A percentile compares a stretch with the other conserved stretches of the same genome.
These are phyloP conservation scores for Tineola bisselliella DNA, from an alignment of 2,888 invertebrate genomes.

Conservation along the genomic window DNA sequence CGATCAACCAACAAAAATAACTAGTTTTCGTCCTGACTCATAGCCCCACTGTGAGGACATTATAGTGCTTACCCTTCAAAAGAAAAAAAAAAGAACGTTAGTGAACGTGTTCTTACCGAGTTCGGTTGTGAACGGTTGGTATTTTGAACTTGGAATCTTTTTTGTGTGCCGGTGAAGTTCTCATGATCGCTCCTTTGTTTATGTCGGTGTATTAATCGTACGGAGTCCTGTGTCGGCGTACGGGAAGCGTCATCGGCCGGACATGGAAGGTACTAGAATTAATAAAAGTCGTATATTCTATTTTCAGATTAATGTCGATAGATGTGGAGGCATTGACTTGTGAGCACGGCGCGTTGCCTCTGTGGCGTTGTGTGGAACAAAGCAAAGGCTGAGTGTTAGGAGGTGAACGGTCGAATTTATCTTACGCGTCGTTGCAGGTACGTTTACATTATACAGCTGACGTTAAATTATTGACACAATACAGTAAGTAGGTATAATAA, in stretches of 20 bases:
- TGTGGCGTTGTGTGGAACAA: conserved; percentile 23
- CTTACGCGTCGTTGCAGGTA: not conserved
- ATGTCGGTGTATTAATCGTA: conserved; percentile 43
- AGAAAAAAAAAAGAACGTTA: conserved; percentile 39
- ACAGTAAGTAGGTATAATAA: not conserved
- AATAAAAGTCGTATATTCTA: conserved; percentile 52
- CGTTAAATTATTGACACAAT: too few species aligned
- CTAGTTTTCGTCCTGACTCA: conserved; percentile 59
- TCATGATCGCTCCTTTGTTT: conserved; percentile 46
- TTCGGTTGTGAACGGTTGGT: conserved; percentile 40
- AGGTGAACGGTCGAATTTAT: conserved; percentile 43
- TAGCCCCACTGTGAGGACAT: conserved; percentile 37
- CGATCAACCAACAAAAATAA: conserved; percentile 46
- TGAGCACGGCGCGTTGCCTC: conserved; percentile 7
- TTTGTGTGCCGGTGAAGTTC: conserved; percentile 28
- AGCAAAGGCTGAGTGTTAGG: conserved; percentile 49
- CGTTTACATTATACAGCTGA: not conserved
- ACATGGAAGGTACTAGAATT: conserved; percentile 26
- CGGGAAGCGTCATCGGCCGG: not conserved
- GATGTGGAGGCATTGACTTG: conserved; percentile 58
- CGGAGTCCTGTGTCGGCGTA: conserved; percentile 19
- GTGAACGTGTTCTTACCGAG: conserved; percentile 42
- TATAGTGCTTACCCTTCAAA: conserved; percentile 43
- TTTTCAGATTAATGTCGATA: conserved; percentile 64
- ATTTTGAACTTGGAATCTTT: conserved; percentile 28